These are phyloP conservation scores for Collichthys lucidus DNA, from an alignment of 2,113 vertebrate species.

Conservation along the genomic window DNA sequence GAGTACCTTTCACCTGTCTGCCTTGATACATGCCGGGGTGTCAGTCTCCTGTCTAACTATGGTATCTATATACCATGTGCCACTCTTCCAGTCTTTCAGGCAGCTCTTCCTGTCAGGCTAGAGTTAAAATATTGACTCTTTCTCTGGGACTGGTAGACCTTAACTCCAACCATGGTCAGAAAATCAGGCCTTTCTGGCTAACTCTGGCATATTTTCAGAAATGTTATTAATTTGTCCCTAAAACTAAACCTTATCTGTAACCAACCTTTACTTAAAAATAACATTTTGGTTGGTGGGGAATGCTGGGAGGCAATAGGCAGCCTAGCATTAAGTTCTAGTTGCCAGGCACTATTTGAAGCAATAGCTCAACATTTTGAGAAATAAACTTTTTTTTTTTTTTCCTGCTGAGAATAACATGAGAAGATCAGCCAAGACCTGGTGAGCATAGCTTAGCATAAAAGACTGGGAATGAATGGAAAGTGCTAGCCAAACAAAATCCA, in stretches of 20 bases:
- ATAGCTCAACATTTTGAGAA: no score
- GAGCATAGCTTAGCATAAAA: constrained; percentile 1
- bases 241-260: not conserved
- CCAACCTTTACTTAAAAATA: not conserved
- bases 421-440: not conserved
- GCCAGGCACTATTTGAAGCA: constrained; percentile 16
- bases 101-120: constrained; percentile 26
- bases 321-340: not conserved
- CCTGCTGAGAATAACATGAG: not conserved
- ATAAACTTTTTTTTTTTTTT: not conserved
- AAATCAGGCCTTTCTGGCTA: no score
- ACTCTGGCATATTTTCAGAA: no score
- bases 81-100: constrained; percentile 31
- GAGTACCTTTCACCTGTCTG: constrained; percentile 43
- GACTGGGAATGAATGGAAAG: not conserved
- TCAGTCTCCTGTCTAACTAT: constrained; percentile 51
- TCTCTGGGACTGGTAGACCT: not conserved
- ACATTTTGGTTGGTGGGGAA: not conserved
- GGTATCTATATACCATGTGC: constrained; percentile 19
- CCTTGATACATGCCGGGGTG: constrained; percentile 36
- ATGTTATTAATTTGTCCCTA: no score
- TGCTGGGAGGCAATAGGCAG: not conserved
- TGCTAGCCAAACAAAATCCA: not conserved
- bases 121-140: not conserved
- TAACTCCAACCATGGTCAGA: not conserved